Evolutionary conservation across 2,888 invertebrate genomes (phyloP), one percentile per base, ranked within the genome.

Genomic region (Netelia melanura): DNA sequence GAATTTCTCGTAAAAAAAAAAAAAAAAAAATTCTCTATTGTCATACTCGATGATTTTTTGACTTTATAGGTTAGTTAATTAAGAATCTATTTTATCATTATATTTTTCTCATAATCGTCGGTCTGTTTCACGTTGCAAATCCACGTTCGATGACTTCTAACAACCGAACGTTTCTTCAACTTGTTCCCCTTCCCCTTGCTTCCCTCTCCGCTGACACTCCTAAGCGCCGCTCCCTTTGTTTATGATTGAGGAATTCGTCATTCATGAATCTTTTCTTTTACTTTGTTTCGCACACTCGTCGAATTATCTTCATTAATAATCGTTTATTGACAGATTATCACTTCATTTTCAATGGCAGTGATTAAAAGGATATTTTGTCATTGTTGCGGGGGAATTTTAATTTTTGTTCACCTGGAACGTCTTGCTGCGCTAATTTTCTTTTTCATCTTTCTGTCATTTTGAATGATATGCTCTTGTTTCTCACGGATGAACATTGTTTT

Each of bases 181-280:
- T 43, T 30, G 8, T 30, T 17, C 21, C 17, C 52, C 44, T 2
- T 38, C 62, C 78, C 62, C 75, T 77, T 5, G 48, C 52, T 25
- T 38, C 78, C 48, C 38, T 6, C 38, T 6, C 38, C 0, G 11
- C 62, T 43, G 21, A 30, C 30, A 9, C 14, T 71, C 54, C n/a
- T 54, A 17, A 67, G 70, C 70, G 84, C 78, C 78, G 81, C 81
- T 84, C 81, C 81, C 84, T 78, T 84, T 81, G 78, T 84, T 84
- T 84, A 81, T 81, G 78, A 23, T 79, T 62, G 43, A 43, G 62
- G 54, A 43, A 79, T 71, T 78, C 70, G 43, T 43, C 11, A 54
- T 64, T 9, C 3, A 3, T 21, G 10, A 3, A 56, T 38, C 25
- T 56, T 30, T 61, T 67, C 44, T 54, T 65, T 11, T 21, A 38